Evolutionary conservation across 2,113 vertebrate species (phyloP).

Genomic region (Lamprotornis superbus): DNA sequence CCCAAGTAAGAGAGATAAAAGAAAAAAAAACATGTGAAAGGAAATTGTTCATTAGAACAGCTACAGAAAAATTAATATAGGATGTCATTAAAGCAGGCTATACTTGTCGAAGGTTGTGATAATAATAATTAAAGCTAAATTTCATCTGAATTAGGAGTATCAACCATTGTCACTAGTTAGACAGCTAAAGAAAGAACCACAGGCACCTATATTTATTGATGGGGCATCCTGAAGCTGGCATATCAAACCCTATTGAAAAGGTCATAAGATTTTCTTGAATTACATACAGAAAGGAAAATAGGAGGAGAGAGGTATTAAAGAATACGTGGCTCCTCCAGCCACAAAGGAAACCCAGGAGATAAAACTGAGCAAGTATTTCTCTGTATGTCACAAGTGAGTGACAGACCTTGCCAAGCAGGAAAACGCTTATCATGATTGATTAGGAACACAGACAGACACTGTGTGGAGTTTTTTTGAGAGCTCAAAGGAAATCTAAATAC

Average conservation of each 20-base stretch:
- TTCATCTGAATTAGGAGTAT: not conserved
- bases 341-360: not conserved
- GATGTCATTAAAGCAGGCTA: not conserved
- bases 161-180: not conserved
- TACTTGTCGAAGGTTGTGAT: not conserved
- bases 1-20: not conserved
- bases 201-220: not conserved
- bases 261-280: not conserved
- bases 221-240: not conserved
- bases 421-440: not conserved
- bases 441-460: not conserved
- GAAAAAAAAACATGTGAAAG: not conserved
- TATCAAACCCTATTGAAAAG: not conserved
- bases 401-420: not conserved
- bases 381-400: not conserved
- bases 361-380: not conserved
- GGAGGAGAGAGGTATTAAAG: not conserved
- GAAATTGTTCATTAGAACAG: not conserved
- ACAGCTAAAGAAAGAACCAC: not conserved
- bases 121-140: not conserved
- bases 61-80: not conserved
- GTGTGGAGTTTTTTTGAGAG: not conserved
- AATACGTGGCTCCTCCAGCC: accelerated
- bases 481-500: not conserved
- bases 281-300: not conserved